A percentile compares a stretch with the other conserved stretches of the same genome.
Evolutionary conservation across 2,888 invertebrate species (phyloP).

Genomic region (Mayetiola destructor): DNA sequence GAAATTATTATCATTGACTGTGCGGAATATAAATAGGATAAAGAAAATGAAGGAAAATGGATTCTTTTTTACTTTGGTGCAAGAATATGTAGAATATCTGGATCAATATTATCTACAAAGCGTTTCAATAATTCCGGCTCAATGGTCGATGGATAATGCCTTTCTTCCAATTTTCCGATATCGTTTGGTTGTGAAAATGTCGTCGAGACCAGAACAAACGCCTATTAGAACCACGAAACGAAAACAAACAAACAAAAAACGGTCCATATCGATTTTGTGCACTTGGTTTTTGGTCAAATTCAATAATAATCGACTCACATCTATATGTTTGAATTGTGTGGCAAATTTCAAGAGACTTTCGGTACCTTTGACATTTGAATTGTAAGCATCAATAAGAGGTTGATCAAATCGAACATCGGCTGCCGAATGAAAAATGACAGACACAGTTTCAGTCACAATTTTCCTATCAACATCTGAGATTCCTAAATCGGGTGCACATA

Average conservation of each 20-base stretch:
- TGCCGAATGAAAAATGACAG: conserved; percentile 15
- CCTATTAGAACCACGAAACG: conserved; percentile 27
- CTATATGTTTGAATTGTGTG: neutral
- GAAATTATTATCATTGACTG: too few species aligned
- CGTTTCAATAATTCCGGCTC: conserved; percentile 43
- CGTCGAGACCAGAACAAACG: conserved; percentile 69
- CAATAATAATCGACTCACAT: neutral
- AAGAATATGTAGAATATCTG: conserved; percentile 41
- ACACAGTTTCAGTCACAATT: neutral
- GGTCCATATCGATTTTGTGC: neutral
- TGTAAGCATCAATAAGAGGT: neutral
- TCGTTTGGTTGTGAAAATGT: conserved; percentile 73
- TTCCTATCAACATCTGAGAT: conserved; percentile 1
- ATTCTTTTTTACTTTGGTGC: conserved; percentile 45
- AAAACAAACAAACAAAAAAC: neutral
- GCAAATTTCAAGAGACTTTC: conserved; percentile 14
- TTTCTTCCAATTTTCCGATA: conserved; percentile 50
- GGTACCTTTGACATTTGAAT: conserved; percentile 13
- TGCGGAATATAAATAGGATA: neutral
- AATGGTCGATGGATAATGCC: conserved; percentile 46
- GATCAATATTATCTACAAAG: conserved; percentile 46
- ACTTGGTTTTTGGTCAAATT: neutral
- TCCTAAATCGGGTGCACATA: conserved; percentile 5
- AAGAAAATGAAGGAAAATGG: conserved; percentile 17
- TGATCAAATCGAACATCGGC: conserved; percentile 16